Base-by-base conservation (phyloP, 2,797 vertebrate species). In the Oryzias dopingdopingensis region DNA sequence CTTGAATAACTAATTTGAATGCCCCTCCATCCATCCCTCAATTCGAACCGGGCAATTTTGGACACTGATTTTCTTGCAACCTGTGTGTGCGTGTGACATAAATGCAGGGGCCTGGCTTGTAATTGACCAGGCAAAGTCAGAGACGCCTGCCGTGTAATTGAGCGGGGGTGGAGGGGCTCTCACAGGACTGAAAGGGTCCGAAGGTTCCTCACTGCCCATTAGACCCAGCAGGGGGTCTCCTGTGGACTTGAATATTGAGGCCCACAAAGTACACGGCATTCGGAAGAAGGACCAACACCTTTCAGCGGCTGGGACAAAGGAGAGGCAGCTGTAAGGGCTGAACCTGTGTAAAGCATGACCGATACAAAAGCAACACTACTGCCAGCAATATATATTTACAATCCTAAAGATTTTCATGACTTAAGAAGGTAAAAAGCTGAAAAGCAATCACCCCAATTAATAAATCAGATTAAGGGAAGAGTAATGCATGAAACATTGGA, bases 131-230 rank as follows among this genome's bases (percentile, higher is more conserved):
- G 85, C 83, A 81, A 87, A 88, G 84, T 80, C 86, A 59, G 85
- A 90, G 89, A 87, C 81, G 88, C 91, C 89, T 85, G 91, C 80
- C 75, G 88, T 83, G 90, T 91, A 92, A 92, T 91, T 91, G 89
- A 89, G 83, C 72, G 54, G 83, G 71, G 73, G 84, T 74, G 70
- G 79, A 80, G 71, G 78, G 82, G 79, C 71, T 81, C 72, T 79
- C 55, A 82, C 71, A 45, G 67, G 67, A 79, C 85, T 90, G 88
- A 89, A 91, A 90, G 88, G 83, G 80, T 83, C 82, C 57, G 43
- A 84, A 77, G 72, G 80, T 55, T 77, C 66, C 75, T 83, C 80
- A 79, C 75, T 79, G 81, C 84, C 81, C 83, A 92, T 91, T 91
- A 89, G 77, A 77, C 81, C 80, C 77, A 82, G 88, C 88, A 46